phyloP scores from a whole-genome alignment of 2,797 vertebrate genomes.

The Fistularia commersonii region DNA sequence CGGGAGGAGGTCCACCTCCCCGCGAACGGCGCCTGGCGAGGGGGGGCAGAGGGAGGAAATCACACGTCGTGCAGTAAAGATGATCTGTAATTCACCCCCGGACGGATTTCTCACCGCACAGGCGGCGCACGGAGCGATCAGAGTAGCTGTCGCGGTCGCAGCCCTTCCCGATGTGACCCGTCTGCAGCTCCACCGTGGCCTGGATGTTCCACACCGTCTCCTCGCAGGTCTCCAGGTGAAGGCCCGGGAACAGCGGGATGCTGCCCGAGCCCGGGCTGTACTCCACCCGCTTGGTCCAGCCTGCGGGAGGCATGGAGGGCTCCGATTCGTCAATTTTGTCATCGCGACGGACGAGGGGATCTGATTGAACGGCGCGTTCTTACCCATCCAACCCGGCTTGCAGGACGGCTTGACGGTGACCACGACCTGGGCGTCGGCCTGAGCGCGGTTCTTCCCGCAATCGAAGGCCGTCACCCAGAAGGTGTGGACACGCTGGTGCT shows the following conservation, averaged over 20 bases:
- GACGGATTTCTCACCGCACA: slow-evolving; percentile 91
- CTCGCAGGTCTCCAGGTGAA: slow-evolving; percentile 94
- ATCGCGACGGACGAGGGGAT: too few relatives aligned
- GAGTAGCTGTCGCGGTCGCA: slow-evolving; percentile 98
- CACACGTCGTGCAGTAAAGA: neutral
- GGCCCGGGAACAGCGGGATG: slow-evolving; percentile 89
- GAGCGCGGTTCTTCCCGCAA: slow-evolving; percentile 96
- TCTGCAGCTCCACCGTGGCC: slow-evolving; percentile 96
- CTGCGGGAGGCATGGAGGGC: too few relatives aligned
- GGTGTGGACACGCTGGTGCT: slow-evolving; percentile 85
- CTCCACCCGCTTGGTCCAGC: slow-evolving; percentile 96
- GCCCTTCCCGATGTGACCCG: slow-evolving; percentile 95
- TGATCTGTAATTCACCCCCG: neutral
- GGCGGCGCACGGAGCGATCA: slow-evolving; percentile 89
- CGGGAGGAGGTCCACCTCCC: slow-evolving; percentile 92
- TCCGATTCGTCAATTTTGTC: too few relatives aligned
- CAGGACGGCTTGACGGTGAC: slow-evolving; percentile 97
- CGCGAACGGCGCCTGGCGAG: slow-evolving; percentile 86
- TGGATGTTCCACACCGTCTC: slow-evolving; percentile 97
- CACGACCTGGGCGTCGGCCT: slow-evolving; percentile 92
- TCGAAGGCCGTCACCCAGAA: slow-evolving; percentile 98
- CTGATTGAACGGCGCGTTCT: too few relatives aligned
- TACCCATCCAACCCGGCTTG: slow-evolving; percentile 98
- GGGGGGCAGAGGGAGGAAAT: too few relatives aligned
- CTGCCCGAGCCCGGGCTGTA: slow-evolving; percentile 91